Base-by-base conservation (phyloP, 2,797 vertebrate genomes). In the Malurus leucopterus region DNA sequence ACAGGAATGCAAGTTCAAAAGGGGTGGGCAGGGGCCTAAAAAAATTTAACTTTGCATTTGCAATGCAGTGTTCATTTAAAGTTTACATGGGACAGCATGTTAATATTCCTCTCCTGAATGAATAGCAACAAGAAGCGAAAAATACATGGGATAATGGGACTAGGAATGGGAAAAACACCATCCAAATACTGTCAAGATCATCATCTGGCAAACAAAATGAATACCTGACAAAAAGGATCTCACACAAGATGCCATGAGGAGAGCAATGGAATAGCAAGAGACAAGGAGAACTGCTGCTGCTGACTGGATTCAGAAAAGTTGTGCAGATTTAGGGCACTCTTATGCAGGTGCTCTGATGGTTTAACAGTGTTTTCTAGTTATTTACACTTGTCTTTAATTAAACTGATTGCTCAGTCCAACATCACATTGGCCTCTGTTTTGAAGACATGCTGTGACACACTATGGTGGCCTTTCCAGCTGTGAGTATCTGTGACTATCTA, bases 341-440 rank as follows among this genome's bases (percentile, higher is more conserved):
- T n/a, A 58, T 3, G 6, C 29, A 80, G 84, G 49, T 47, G 36
- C 46, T 86, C 61, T 47, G 32, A 64, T 17, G 40, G 58, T 58
- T 69, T 77, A 91, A 62, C 2, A 1, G 11, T 10, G 8, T 78
- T 81, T 65, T 58, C 38, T 61, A 72, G 23, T 53, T 70, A 57
- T 82, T 71, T 86, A 53, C 30, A 11, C 58, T 91, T 69, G 29
- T 29, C 55, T 79, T 79, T 82, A 92, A 92, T 59, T 65, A 86
- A 82, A 74, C 30, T 4, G 1, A 59, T 51, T 69, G 50, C 65
- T 88, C 50, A 83, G 67, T 58, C 61, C 50, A 71, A 19, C 67
- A 71, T 51, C 46, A 54, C 0, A 0, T 23, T 34, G 29, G 67
- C 41, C 77, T 81, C 61, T 68, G 9, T 67, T 81, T 34, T n/a